Conservation (phyloP, 2,888 invertebrate species). For the Synergus gifuensis region DNA sequence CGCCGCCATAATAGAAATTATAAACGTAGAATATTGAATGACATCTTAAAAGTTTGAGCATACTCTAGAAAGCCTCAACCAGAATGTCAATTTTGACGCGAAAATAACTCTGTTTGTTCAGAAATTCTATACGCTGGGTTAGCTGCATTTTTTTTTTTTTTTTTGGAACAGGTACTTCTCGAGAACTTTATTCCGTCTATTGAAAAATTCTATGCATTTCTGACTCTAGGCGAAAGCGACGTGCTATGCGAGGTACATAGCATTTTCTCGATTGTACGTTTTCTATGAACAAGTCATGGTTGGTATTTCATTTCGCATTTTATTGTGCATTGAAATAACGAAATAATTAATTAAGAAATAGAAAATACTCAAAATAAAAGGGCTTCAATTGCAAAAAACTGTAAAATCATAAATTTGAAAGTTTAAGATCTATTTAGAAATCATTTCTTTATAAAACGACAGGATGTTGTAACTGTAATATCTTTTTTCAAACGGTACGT, state of each 20-base stretch:
- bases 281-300: not conserved
- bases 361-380: not conserved
- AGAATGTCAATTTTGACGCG: not conserved
- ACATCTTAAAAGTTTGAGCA: not conserved
- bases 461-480: conserved; percentile 23
- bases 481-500: conserved; percentile 18
- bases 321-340: too few species aligned
- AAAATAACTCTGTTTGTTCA: conserved; percentile 23
- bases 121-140: conserved; percentile 18
- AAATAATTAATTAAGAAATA: not conserved
- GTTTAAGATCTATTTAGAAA: not conserved
- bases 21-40: too few species aligned
- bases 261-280: conserved; percentile 6
- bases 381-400: not conserved
- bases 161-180: conserved; percentile 31
- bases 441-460: not conserved
- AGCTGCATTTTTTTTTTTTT: conserved; percentile 15
- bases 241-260: conserved; percentile 13
- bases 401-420: not conserved
- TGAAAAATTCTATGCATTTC: conserved; percentile 63
- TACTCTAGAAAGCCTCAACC: not conserved
- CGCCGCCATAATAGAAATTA: too few species aligned
- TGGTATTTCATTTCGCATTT: not conserved
- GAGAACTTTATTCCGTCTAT: conserved; percentile 52
- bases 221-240: conserved; percentile 27